A percentile compares a stretch with the other conserved stretches of the same genome.
Conservation (phyloP, 2,888 invertebrate species). For the Idaea dimidiata region DNA sequence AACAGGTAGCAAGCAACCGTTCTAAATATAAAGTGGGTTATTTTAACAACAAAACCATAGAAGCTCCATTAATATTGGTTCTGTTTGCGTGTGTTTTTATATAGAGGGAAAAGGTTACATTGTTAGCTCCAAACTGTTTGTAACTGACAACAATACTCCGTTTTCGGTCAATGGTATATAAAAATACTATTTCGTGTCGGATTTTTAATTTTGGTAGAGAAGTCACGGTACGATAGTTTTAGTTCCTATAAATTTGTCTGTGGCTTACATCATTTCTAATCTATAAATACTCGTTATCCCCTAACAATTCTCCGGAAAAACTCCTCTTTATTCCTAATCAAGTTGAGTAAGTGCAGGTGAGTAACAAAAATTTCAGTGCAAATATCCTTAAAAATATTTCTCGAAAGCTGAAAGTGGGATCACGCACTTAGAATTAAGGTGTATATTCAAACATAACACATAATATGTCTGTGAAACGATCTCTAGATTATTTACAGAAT, state of each 20-base stretch:
- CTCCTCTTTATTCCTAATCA: too few species aligned
- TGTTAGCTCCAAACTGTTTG: background rate
- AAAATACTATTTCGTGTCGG: background rate
- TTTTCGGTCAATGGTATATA: background rate
- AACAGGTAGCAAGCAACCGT: conserved; percentile 1
- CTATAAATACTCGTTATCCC: background rate
- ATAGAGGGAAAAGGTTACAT: background rate
- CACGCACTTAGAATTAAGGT: too few species aligned
- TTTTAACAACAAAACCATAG: background rate
- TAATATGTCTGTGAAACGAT: too few species aligned
- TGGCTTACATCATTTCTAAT: background rate
- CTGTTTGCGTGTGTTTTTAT: background rate
- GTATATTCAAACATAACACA: too few species aligned
- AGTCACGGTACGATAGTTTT: background rate
- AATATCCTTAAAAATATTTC: too few species aligned
- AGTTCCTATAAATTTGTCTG: background rate
- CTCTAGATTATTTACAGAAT: too few species aligned
- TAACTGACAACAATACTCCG: background rate
- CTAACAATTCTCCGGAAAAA: too few species aligned
- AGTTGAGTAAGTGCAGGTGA: too few species aligned
- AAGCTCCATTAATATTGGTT: background rate
- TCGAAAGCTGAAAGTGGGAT: too few species aligned
- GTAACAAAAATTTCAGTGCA: too few species aligned
- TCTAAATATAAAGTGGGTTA: background rate
- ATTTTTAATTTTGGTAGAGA: background rate